Base-by-base conservation (phyloP, 2,797 vertebrate genomes). In the Aplochiton taeniatus region DNA sequence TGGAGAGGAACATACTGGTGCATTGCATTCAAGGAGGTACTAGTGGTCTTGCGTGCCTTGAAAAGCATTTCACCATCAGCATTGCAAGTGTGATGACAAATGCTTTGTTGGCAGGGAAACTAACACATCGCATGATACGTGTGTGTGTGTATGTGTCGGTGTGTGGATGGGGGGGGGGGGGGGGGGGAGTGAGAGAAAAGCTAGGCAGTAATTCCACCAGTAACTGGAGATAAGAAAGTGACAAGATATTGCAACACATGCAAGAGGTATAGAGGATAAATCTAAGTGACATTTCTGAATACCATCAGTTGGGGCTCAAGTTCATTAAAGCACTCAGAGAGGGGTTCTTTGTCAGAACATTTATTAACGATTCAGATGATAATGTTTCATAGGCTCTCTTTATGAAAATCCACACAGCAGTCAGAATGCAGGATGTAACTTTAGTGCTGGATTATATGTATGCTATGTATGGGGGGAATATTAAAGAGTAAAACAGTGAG, bases 1-100 rank as follows among this genome's bases (percentile, higher is more conserved):
- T 59, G 58, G 61, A 88, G 87, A 90, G 86, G 75, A 80, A 86
- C 84, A 85, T 75, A 77, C 44, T 75, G 86, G 88, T 88, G 78
- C n/a, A 31, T 31, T 6, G 6, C 83, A 88, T 88, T 85, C 50
- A 42, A 10, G 59, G 9, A 79, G 73, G 72, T 70, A 72, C 60
- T 56, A 42, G 72, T 55, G 69, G 43, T 48, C 60, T 56, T 45
- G 57, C 59, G 69, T 19, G 1, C 50, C 72, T 11, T 1, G 62
- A 42, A 44, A 68, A 65, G 70, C 73, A 58, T 50, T 69, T 76
- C 76, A 73, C 65, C 19, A 11, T 45, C 31, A 49, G 63, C 0
- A 60, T 65, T 13, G 9, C 70, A 70, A 45, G 10, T 61, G 53
- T 68, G 68, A 72, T 85, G 79, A 85, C 74, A 74, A 68, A 85